Evolutionary conservation across 2,113 vertebrate genomes (phyloP), one percentile per base, ranked within the genome.

Genomic region (Tetrax tetrax): DNA sequence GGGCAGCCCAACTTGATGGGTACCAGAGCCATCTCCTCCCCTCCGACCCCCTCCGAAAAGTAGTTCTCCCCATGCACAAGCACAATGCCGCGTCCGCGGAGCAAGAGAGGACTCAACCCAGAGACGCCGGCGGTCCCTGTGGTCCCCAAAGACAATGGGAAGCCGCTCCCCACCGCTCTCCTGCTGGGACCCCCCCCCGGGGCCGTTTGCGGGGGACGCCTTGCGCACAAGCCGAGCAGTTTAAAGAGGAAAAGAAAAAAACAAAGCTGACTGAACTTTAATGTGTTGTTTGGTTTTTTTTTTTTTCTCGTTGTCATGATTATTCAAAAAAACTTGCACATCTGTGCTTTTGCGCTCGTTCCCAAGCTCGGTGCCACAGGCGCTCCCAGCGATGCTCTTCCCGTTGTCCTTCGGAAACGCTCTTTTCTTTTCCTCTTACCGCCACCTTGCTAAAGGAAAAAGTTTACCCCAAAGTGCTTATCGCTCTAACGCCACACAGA

Each of bases 81-180:
- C 98, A 98, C 98, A 98, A 98, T 56, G 61, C 71, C 31, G 7
- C 70, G 2, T 97, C 97, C 56, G 53, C 93, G 90, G 93, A 96
- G 96, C 96, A 88, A 90, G 95, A 97, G 96, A 96, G 80, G 78
- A 95, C 93, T 90, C 83, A 88, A 57, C 88, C 59, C 94, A 27
- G 25, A 90, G 92, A 86, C 2, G 25, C 71, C 3, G 9, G 66
- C 5, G 29, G 95, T 97, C 96, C 91, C 90, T 41, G 1, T 17
- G 90, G 69, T 85, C 84, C 84, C 83, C 79, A 66, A 59, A 90
- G 72, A 65, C 53, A 37, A 70, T 29, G 84, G 89, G 93, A 93
- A 90, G 69, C 90, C 24, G 10, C 82, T 83, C 38, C 37, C n/a
- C 13, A 9, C 77, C 14, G 35, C 91, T 83, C 83, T 95, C 69